Evolutionary conservation across 2,797 vertebrate genomes (phyloP), one percentile per base, ranked within the genome.

Genomic region (Megaceryle alcyon): DNA sequence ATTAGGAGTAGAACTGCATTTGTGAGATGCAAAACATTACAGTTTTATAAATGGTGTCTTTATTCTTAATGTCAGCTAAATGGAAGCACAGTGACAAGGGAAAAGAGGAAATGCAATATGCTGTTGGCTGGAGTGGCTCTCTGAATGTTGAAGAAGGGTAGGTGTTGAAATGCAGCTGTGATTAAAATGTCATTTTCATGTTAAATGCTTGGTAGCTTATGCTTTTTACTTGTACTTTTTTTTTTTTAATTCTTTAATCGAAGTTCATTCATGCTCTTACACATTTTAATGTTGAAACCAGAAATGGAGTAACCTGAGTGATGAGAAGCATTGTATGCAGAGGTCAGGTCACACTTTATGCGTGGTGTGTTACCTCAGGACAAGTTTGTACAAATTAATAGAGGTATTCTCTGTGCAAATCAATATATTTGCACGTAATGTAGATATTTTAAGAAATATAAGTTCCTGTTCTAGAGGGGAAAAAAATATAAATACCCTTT

Each of bases 101-200:
- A 51, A 98, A 98, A 96, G 99, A 99, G 94, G 99, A 99, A 98
- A 99, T 99, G 99, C 99, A 98, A 5, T 98, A 99, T 96, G 98
- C 98, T 70, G 98, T 99, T 96, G 98, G 98, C 53, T 99, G 99
- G 99, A 99, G 98, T 70, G 99, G 99, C 93, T 98, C 85, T 51
- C 98, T 99, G 81, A 99, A 98, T 85, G 96, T 98, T 28, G 99
- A 99, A 80, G 99, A 99, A 88, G 98, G 99, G 99, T 99, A 96
- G 92, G 99, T 97, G 17, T 88, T 95, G 72, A 91, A 90, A 76
- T 77, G 26, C 68, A 76, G 15, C 60, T 75, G 53, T 72, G 56
- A 93, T 69, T 66, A 63, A 78, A 79, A 44, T 94, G 51, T 31
- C 28, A 51, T 51, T 51, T 51, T 86, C 26, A 10, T 7, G 3